A percentile compares a stretch with the other conserved stretches of the same genome.
phyloP scores from a whole-genome alignment of 2,888 invertebrate genomes.

The Ecdyonurus torrentis region DNA sequence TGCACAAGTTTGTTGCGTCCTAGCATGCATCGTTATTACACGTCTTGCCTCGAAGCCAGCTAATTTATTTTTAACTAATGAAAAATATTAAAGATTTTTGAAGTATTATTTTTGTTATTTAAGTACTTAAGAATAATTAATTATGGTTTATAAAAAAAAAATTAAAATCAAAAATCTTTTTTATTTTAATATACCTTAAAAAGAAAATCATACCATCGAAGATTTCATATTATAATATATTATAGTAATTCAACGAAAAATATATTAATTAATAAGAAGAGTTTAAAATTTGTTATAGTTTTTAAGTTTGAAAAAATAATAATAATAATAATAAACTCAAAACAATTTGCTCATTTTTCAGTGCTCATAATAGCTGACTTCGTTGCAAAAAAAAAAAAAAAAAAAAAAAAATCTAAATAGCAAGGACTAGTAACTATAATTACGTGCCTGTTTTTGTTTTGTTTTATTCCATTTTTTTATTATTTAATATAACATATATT shows the following conservation, averaged over 20 bases:
- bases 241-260: neutral
- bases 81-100: too few relatives aligned
- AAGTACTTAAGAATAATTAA: neutral
- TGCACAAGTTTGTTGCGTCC: neutral
- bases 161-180: neutral
- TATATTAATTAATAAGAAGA: too few relatives aligned
- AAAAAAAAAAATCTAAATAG: too few relatives aligned
- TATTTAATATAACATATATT: too few relatives aligned
- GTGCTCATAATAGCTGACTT: neutral
- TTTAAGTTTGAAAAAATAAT: too few relatives aligned
- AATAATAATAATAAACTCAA: too few relatives aligned
- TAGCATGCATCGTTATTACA: neutral
- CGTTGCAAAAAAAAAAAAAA: neutral
- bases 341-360: neutral
- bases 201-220: neutral
- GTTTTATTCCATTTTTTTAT: too few relatives aligned
- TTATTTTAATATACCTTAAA: too few relatives aligned
- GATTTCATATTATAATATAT: neutral
- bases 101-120: neutral
- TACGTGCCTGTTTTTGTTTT: neutral
- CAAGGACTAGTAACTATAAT: neutral
- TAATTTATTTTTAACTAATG: too few relatives aligned
- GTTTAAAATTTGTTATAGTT: too few relatives aligned
- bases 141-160: neutral
- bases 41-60: too few relatives aligned